Base-by-base conservation (phyloP, 2,888 invertebrate species). In the Calameuta filiformis region DNA sequence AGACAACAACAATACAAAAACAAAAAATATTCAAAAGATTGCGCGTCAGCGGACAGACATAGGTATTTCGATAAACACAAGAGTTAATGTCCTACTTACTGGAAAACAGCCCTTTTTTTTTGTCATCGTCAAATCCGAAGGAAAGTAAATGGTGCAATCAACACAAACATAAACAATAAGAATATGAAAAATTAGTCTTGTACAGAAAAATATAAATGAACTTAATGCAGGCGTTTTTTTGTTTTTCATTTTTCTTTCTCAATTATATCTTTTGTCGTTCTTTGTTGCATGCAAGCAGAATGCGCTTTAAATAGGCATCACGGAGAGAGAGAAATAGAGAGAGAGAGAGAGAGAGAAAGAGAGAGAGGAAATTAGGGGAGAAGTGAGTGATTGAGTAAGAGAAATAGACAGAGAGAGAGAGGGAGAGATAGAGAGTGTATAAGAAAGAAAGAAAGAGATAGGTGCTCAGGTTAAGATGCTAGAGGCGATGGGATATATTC, bases 101-200 rank as follows among this genome's bases (percentile, higher is more conserved):
- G 94, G 93, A 93, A 94, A 94, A 94, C 95, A 95, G 95, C 95
- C 95, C 95, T 95, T 89, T 88, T 87, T 87, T 87, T 81, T 81
- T 86, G 87, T 89, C 87, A 87, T 90, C 85, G 56, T 56, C 56
- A 56, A 90, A 94, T 94, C 93, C 93, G 94, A 94, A 94, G 94
- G 93, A 93, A 94, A 94, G 94, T 93, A 94, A 93, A 91, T 90
- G 91, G 91, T 92, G 92, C 92, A 92, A 90, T 91, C 87, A 91
- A 93, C 91, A 92, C 94, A 94, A 93, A 93, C 93, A 91, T 92
- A 92, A 95, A 94, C 94, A 94, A 95, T 95, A 95, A 95, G 94
- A 94, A 94, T 92, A 93, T 94, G 94, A 94, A 95, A 56, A 94
- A 91, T 90, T 90, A 89, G 89, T 89, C 84, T 85, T 87, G 78